These are phyloP conservation scores for Ellobius talpinus DNA, from an alignment of 2,113 vertebrate species.

Conservation along the genomic window DNA sequence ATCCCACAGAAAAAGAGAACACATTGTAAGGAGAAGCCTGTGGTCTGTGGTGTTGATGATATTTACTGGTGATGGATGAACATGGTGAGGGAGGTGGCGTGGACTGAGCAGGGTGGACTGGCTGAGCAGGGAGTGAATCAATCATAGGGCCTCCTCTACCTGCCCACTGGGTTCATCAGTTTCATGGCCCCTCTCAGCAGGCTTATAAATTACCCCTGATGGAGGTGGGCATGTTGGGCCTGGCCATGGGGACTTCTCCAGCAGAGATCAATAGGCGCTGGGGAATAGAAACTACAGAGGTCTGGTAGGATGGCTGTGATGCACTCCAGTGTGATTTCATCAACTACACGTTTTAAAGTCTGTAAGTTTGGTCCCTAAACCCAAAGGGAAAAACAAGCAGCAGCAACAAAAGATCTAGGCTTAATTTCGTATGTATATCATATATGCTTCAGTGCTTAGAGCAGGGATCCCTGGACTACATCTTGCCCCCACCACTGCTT, in stretches of 20 bases:
- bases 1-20: slow-evolving; percentile 20
- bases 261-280: slow-evolving; percentile 82
- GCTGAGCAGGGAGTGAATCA: slow-evolving; percentile 86
- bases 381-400: neutral
- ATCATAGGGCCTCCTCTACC: slow-evolving; percentile 81
- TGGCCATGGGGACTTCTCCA: slow-evolving; percentile 72
- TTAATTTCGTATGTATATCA: neutral
- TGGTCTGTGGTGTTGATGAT: slow-evolving; percentile 80
- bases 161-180: slow-evolving; percentile 86
- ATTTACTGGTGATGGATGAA: slow-evolving; percentile 88
- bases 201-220: slow-evolving; percentile 82
- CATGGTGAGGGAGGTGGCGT: slow-evolving; percentile 65
- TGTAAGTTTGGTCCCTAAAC: neutral
- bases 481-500: neutral
- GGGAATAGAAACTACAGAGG: slow-evolving; percentile 65
- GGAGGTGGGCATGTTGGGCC: slow-evolving; percentile 73
- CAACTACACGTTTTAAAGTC: neutral
- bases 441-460: neutral
- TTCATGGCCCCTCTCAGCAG: slow-evolving; percentile 81
- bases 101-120: slow-evolving; percentile 83
- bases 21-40: slow-evolving; percentile 71
- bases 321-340: neutral
- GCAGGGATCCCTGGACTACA: neutral
- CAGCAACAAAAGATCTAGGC: neutral
- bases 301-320: slow-evolving; percentile 13